These are phyloP conservation scores for Tryphoninae sp. DNA, from an alignment of 2,888 invertebrate genomes.

Conservation along the genomic window DNA sequence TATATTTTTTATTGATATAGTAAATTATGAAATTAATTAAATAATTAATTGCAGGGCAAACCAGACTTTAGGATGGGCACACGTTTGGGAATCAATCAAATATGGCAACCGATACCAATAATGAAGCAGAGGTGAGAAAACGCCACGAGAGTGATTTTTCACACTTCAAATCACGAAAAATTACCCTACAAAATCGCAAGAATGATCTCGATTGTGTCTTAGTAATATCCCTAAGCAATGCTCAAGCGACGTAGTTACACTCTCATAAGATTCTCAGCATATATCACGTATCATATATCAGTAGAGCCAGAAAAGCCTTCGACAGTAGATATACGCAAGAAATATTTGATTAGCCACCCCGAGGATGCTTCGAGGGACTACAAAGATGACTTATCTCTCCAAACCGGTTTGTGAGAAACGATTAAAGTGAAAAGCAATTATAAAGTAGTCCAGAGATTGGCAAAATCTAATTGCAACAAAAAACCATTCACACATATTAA, in stretches of 20 bases:
- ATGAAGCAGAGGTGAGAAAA: conserved; percentile 76
- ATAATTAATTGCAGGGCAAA: conserved; percentile 84
- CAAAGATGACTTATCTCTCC: not conserved
- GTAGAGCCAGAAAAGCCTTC: conserved; percentile 36
- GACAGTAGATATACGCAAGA: conserved; percentile 18
- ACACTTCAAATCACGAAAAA: not conserved
- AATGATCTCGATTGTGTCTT: not conserved
- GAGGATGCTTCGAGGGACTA: conserved; percentile 19
- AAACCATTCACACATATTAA: not conserved
- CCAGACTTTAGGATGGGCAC: conserved; percentile 87
- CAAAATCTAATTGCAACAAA: conserved; percentile 7
- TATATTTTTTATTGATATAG: not conserved
- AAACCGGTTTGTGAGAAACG: conserved; percentile 21
- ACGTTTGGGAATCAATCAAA: conserved; percentile 86
- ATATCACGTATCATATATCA: conserved; percentile 6
- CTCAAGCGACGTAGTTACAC: conserved; percentile 51
- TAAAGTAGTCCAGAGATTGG: not conserved
- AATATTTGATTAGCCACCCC: not conserved
- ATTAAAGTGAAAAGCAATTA: not conserved
- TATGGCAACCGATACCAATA: conserved; percentile 83
- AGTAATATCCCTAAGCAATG: conserved; percentile 36
- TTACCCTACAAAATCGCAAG: not conserved
- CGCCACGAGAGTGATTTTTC: conserved; percentile 8
- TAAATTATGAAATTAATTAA: not conserved
- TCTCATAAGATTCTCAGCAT: conserved; percentile 24